These are phyloP conservation scores for Gnathonemus echidnorhynchus DNA, from an alignment of 2,113 vertebrate species.

Conservation along the genomic window DNA sequence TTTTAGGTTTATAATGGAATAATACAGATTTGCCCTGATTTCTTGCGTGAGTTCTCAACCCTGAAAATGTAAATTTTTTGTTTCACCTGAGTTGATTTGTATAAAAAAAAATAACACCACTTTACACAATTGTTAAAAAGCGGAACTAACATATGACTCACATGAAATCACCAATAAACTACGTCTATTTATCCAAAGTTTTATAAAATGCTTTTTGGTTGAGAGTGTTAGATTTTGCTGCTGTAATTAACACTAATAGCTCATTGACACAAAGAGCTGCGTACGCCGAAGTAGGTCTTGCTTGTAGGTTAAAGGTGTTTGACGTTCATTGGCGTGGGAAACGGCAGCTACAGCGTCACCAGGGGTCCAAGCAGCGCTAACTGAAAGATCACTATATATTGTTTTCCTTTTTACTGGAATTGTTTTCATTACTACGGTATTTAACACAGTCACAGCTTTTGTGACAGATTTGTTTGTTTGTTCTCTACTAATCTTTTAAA, in stretches of 20 bases:
- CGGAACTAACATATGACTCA: background rate
- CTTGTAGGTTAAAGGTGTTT: background rate
- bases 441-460: too few species aligned
- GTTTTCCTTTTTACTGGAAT: too few species aligned
- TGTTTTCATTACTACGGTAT: too few species aligned
- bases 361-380: too few species aligned
- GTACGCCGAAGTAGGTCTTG: background rate
- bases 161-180: background rate
- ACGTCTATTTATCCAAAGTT: background rate
- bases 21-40: too few species aligned
- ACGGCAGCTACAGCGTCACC: background rate
- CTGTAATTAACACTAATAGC: background rate
- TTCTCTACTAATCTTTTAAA: too few species aligned
- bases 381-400: too few species aligned
- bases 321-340: background rate
- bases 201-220: background rate
- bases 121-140: background rate
- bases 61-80: too few species aligned
- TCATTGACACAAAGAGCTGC: background rate
- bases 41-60: too few species aligned
- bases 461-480: too few species aligned
- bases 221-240: background rate
- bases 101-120: background rate
- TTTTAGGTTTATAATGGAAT: too few species aligned
- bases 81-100: background rate